Conservation (phyloP, 2,113 vertebrate species). For the Solenodon paradoxus region DNA sequence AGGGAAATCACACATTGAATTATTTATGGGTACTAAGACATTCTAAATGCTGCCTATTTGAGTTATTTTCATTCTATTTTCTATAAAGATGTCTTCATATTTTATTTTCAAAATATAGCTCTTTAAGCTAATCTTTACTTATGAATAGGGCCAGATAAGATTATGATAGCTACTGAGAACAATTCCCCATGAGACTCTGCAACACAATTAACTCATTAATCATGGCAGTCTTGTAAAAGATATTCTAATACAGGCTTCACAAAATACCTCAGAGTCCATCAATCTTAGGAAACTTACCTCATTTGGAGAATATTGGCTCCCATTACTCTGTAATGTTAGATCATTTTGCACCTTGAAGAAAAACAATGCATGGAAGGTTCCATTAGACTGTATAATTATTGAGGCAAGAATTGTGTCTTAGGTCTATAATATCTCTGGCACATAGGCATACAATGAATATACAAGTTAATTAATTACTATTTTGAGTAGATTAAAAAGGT, state of each 20-base stretch:
- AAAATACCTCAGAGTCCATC: not conserved
- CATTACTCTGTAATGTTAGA: constrained; percentile 75
- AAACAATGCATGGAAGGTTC: not conserved
- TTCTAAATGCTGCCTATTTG: not conserved
- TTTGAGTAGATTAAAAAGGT: not conserved
- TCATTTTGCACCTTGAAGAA: constrained; percentile 75
- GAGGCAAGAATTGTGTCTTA: not conserved
- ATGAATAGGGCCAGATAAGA: not conserved
- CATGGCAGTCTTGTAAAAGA: not conserved
- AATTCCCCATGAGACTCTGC: not conserved
- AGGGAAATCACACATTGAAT: not conserved
- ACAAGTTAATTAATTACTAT: not conserved
- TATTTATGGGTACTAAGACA: not conserved
- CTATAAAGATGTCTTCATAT: not conserved
- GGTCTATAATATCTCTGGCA: not conserved
- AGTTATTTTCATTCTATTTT: not conserved
- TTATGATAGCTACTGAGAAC: not conserved
- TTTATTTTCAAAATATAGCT: not conserved
- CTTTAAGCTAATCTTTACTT: constrained; percentile 21
- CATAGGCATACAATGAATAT: not conserved
- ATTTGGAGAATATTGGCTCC: constrained; percentile 75
- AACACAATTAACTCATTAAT: not conserved
- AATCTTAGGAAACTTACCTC: constrained; percentile 77
- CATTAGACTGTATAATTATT: not conserved
- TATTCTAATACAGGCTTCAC: not conserved